Evolutionary conservation across 1,140 invertebrate genomes (phyloP), one percentile per base, ranked within the genome.

Genomic region (Notospermus geniculatus): DNA sequence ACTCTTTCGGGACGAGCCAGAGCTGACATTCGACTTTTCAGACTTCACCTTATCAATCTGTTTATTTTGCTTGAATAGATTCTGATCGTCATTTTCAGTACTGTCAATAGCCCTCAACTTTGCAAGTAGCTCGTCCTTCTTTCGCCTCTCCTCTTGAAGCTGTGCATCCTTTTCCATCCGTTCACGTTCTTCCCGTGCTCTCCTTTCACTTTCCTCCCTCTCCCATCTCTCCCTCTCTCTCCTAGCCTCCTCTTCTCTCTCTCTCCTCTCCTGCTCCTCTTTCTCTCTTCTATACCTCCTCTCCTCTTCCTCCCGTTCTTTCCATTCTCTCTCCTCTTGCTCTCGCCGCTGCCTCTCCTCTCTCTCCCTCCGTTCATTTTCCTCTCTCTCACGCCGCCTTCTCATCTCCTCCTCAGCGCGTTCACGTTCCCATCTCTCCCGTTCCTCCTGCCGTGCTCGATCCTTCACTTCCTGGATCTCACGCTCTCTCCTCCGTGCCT

Each of bases 61-160:
- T 2, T 22, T 57, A 22, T 67, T 56, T 28, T 29, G 17, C 43
- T 64, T 67, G 29, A 7, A 19, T 9, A 23, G 19, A 50, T 50
- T 50, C 59, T 68, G 23, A 57, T 22, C 11, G 13, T 17, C 13
- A 39, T 5, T 11, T 36, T 60, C 39, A 22, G 57, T 57, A 17
- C 68, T 62, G 65, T 75, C 72, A 36, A 75, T 66, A 2, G 58
- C 52, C 30, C 68, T 61, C 27, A 74, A 39, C 41, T 66, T 69
- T 22, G 60, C 63, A 11, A 77, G 57, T 4, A 77, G 61, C 28
- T 66, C 56, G 58, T 75, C 72, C 43, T 76, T 76, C 59, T 69
- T 74, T 55, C 64, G 66, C 54, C 72, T 60, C 53, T 74, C 74
- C 50, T 71, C 71, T 17, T 50, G 56, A 4, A 66, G 22, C 29